Percentiles rank a stretch among this genome's conserved stretches.
These are phyloP conservation scores for Mormyrus proboscirostris DNA, from an alignment of 2,797 vertebrate genomes.

Conservation along the genomic window DNA sequence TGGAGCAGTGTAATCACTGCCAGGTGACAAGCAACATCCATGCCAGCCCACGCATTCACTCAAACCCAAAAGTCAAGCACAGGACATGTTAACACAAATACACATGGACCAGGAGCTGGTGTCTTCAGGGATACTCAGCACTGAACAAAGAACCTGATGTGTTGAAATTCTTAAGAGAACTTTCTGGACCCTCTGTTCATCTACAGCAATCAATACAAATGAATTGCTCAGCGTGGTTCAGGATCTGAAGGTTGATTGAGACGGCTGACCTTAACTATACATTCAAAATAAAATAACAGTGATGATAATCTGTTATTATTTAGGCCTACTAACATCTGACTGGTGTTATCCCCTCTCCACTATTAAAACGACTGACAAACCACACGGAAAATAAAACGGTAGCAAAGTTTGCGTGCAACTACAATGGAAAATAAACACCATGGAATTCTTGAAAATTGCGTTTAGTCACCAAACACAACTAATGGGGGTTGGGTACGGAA, in stretches of 20 bases:
- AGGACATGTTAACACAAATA: neutral
- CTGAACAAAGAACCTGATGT: neutral
- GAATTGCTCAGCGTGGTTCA: neutral
- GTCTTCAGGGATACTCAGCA: neutral
- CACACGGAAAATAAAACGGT: neutral
- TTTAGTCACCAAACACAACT: neutral
- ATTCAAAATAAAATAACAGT: neutral
- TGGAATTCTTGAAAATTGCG: neutral
- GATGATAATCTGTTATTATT: neutral
- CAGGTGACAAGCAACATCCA: neutral
- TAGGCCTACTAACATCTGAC: neutral
- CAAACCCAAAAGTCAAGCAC: neutral
- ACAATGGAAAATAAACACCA: neutral
- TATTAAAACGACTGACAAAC: neutral
- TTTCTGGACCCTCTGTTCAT: neutral
- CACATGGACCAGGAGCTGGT: neutral
- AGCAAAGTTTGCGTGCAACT: neutral
- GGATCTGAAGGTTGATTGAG: neutral
- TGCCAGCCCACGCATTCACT: neutral
- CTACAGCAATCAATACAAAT: neutral
- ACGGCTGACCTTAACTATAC: neutral
- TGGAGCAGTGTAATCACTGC: neutral
- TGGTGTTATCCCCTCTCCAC: neutral
- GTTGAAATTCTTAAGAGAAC: neutral
- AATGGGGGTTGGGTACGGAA: conserved; percentile 11